Percentiles rank a stretch among this genome's conserved stretches.
These are phyloP conservation scores for Geodia barretti DNA, from an alignment of 37 sponge, comb jelly and placozoan species.

Conservation along the genomic window DNA sequence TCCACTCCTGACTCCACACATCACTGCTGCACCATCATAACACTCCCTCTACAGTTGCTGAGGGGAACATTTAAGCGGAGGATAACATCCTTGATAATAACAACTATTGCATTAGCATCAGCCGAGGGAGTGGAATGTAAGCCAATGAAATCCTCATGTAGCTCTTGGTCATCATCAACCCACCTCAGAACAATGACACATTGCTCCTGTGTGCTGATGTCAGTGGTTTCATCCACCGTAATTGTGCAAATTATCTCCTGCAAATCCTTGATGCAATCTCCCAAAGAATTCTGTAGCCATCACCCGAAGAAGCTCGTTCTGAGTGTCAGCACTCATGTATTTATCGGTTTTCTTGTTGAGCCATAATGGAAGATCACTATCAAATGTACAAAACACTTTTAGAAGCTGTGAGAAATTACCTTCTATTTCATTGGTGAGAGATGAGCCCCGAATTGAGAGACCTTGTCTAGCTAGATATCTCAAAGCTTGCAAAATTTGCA, in stretches of 20 bases:
- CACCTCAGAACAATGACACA: conserved; percentile 20
- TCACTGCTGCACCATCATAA: conserved; percentile 49
- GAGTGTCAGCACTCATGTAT: conserved; percentile 57
- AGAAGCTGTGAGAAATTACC: conserved; percentile 55
- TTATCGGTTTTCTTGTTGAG: conserved; percentile 62
- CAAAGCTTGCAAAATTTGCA: conserved; percentile 13
- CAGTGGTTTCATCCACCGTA: conserved; percentile 62
- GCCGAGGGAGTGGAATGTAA: conserved; percentile 23
- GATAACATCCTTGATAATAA: conserved; percentile 33
- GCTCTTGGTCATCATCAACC: conserved; percentile 35
- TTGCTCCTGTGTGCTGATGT: conserved; percentile 42
- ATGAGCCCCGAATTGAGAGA: conserved; percentile 31
- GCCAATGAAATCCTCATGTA: conserved; percentile 52
- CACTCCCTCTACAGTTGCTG: conserved; percentile 45
- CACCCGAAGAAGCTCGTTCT: conserved; percentile 54
- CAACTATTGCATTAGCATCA: conserved; percentile 19
- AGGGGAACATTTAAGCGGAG: conserved; percentile 31
- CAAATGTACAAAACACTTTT: conserved; percentile 45
- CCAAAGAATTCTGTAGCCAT: no score
- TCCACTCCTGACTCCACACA: conserved; percentile 46
- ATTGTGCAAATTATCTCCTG: no score
- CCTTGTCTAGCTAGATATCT: conserved; percentile 42
- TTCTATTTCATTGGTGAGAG: conserved; percentile 21
- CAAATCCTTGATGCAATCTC: no score
- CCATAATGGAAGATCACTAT: conserved; percentile 20